Evolutionary conservation across 2,888 invertebrate species (phyloP), one percentile per base, ranked within the genome.

Genomic region (Melinaea menophilus): DNA sequence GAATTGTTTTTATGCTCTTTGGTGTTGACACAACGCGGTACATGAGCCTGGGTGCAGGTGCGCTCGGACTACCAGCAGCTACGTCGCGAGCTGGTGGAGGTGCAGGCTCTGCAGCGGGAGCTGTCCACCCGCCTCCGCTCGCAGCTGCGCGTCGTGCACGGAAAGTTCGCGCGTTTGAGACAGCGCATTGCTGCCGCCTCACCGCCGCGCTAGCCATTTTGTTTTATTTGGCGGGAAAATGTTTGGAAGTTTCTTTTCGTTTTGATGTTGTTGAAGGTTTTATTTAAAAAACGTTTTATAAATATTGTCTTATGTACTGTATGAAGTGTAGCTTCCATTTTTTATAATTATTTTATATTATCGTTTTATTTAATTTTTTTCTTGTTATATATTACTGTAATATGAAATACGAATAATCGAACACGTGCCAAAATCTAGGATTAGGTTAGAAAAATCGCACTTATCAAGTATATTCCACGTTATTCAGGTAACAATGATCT

Each of bases 1-100:
- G 3, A 31, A 51, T 35, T 54, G 5, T 41, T 41, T 59, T 58
- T 48, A 12, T 51, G 13, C 35, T 41, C 57, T 58, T 31, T 37
- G 37, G 48, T 22, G 11, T 37, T 31, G 5, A 13, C 22, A 35
- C 54, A 31, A 46, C 33, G 22, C 37, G 34, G 31, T 33, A 58
- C 58, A 48, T 58, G n/a, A 5, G 46, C 31, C 22, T 41, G 45
- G n/a, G 45, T 48, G 22, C 69, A 93, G 90, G 93, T 93, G 68
- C 95, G 94, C 73, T 94, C 94, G 68, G 96, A 96, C 82, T 96
- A 96, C 84, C 94, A 95, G 81, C 94, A 95, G 76, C 89, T 96
- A 61, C 93, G 95, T 46, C 94, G 94, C 78, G 95, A 96, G 84
- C 92, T 96, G 74, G 92, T 93, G 73, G 96, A 96, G 77, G 95